Base-by-base conservation (phyloP, 2,797 vertebrate genomes). In the Phoeniculus purpureus region DNA sequence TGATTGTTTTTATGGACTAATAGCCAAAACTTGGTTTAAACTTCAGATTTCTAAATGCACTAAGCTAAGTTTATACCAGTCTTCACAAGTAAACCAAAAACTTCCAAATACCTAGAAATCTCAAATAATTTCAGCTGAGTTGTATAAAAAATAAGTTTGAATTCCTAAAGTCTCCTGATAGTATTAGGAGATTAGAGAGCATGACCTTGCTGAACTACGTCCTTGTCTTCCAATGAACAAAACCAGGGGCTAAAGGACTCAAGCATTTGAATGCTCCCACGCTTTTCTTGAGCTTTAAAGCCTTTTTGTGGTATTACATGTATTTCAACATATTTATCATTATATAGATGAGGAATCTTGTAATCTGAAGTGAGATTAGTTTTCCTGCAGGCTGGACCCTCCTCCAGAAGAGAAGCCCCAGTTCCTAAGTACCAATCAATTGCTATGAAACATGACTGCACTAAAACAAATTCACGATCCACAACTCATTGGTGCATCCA, bases 1-100 rank as follows among this genome's bases (percentile, higher is more conserved):
- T 0, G 7, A 31, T 23, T 1, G 0, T 5, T 45, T 3, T n/a
- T 50, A 16, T 1, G 5, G 20, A 51, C 3, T 5, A 78, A 76
- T 1, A 4, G 9, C 10, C 14, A 66, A 37, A 74, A 61, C 22
- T 5, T 10, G 3, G 52, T 6, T 64, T 37, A 71, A 80, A 75
- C 5, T 37, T 61, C 7, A 29, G 7, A 76, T 83, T 85, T 84
- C 18, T 12, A 6, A 29, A 80, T 21, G 25, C 32, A 27, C 8
- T 34, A 27, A 45, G 15, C 8, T 45, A 61, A 40, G 20, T 20
- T 37, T 50, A 10, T 2, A 29, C 12, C 74, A 71, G n/a, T 4
- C 11, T 81, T 91, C 70, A 5, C 7, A 64, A 25, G 25, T 50
- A 40, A 47, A 74, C 6, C 11, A 64, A 77, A 10, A 78, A 51